phyloP scores from a whole-genome alignment of 2,113 vertebrate species.

The Camelus dromedarius region DNA sequence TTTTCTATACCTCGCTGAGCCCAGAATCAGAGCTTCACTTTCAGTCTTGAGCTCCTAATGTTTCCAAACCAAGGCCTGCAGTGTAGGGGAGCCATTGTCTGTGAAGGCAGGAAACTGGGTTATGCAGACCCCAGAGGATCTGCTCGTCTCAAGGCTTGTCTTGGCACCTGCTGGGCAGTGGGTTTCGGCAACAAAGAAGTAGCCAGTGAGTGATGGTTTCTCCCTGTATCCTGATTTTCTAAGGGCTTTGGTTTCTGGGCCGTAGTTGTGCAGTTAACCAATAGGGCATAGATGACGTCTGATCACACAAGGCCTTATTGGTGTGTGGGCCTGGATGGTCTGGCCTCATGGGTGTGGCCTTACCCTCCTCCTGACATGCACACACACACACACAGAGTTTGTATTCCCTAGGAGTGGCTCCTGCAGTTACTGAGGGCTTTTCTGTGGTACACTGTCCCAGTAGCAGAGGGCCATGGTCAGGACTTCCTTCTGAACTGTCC shows the following conservation, averaged over 20 bases:
- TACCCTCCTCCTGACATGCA: neutral
- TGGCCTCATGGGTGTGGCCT: neutral
- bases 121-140: conserved; percentile 67
- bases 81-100: conserved; percentile 67
- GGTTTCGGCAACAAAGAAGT: neutral
- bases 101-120: conserved; percentile 62
- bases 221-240: conserved; percentile 56
- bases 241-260: conserved; percentile 72
- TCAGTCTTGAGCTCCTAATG: conserved; percentile 55
- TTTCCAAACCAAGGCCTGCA: neutral
- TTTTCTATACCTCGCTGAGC: conserved; percentile 55
- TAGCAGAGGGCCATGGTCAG: neutral
- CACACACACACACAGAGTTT: neutral
- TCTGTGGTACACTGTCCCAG: neutral
- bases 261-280: conserved; percentile 8
- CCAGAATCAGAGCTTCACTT: conserved; percentile 21
- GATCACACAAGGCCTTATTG: neutral
- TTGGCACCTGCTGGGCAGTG: conserved; percentile 27
- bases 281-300: neutral
- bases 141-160: conserved; percentile 43
- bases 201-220: neutral
- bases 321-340: neutral
- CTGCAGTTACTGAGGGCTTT: neutral
- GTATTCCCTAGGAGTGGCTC: neutral
- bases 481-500: conserved; percentile 8